phyloP scores from a whole-genome alignment of 2,797 vertebrate genomes.

The Argentina silus region DNA sequence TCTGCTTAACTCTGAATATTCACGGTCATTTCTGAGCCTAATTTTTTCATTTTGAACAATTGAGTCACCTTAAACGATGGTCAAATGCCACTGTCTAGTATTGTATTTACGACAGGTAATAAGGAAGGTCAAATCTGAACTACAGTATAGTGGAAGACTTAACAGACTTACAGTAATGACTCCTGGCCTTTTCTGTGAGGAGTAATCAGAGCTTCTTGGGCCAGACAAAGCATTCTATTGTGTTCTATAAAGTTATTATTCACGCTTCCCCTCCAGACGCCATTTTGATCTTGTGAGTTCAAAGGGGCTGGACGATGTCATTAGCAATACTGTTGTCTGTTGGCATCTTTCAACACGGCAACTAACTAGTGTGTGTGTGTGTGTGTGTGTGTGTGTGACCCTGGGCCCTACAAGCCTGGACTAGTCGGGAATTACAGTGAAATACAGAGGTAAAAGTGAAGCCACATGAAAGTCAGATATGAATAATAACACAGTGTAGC shows the following conservation, averaged over 20 bases:
- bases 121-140: background rate
- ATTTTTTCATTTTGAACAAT: too few species aligned
- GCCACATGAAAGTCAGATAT: background rate
- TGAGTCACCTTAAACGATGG: too few species aligned
- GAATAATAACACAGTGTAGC: background rate
- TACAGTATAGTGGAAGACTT: background rate
- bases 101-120: background rate
- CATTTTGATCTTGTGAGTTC: background rate
- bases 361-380: background rate
- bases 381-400: background rate
- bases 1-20: too few species aligned
- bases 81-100: too few species aligned
- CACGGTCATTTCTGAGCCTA: too few species aligned
- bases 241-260: slow-evolving; percentile 1
- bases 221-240: slow-evolving; percentile 4
- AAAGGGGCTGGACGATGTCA: slow-evolving; percentile 1
- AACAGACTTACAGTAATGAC: background rate
- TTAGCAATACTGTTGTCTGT: background rate
- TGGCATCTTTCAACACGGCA: background rate
- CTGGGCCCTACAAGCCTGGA: background rate
- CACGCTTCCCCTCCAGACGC: background rate
- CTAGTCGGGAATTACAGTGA: background rate
- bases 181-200: background rate
- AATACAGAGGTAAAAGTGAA: background rate
- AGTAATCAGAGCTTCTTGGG: slow-evolving; percentile 4